These are phyloP conservation scores for Watsonalla cultraria DNA, from an alignment of 2,888 invertebrate species.

Conservation along the genomic window DNA sequence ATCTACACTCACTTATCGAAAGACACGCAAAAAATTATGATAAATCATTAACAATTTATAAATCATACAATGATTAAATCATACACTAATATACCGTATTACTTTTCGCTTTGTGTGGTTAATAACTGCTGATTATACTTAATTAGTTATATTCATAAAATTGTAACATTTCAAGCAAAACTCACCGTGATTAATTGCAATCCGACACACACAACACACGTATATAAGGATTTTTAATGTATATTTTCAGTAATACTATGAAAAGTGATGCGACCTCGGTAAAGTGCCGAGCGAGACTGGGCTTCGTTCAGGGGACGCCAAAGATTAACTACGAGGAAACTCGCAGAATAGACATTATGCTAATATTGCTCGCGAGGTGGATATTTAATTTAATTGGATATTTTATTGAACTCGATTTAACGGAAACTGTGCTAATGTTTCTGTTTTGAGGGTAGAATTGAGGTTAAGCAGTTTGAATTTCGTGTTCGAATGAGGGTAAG, in stretches of 20 bases:
- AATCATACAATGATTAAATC: too few species aligned
- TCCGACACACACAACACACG: slow-evolving; percentile 13
- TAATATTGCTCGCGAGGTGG: slow-evolving; percentile 2
- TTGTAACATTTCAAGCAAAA: neutral
- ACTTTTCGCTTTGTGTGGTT: too few species aligned
- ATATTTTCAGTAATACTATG: slow-evolving; percentile 21
- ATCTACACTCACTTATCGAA: too few species aligned
- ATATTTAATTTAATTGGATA: neutral
- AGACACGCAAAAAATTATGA: too few species aligned
- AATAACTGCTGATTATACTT: too few species aligned
- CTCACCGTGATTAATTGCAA: neutral
- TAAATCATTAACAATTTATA: too few species aligned
- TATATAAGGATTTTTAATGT: slow-evolving; percentile 17
- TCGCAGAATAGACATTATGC: slow-evolving; percentile 21
- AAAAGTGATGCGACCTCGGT: slow-evolving; percentile 28
- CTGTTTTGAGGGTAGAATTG: too few species aligned
- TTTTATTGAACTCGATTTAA: neutral
- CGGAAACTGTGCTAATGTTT: neutral
- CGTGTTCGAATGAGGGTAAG: too few species aligned
- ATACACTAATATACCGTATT: too few species aligned
- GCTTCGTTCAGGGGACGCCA: slow-evolving; percentile 28
- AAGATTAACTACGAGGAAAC: slow-evolving; percentile 27
- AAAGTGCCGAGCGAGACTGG: slow-evolving; percentile 39
- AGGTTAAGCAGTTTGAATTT: too few species aligned
- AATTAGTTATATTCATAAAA: too few species aligned